A percentile compares a stretch with the other conserved stretches of the same genome.
Conservation (phyloP, 1,140 invertebrate genomes). For the Penaeus japonicus region DNA sequence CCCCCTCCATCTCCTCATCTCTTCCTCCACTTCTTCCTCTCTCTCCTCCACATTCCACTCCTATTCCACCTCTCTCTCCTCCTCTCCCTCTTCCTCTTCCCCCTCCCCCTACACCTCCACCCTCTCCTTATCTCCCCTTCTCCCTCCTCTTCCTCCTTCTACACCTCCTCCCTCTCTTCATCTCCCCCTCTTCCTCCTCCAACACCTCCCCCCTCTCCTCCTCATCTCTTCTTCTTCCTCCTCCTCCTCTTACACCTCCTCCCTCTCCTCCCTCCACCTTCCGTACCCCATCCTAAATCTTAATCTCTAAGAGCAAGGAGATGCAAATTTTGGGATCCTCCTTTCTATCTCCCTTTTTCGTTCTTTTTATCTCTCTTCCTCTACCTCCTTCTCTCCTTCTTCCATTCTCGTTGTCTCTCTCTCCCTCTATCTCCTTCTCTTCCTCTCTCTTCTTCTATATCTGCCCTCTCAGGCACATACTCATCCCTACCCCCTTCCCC, state of each 20-base stretch:
- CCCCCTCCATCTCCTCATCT: neutral
- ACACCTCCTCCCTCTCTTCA: neutral
- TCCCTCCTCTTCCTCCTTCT: neutral
- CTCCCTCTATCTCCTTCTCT: neutral
- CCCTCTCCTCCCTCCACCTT: too few relatives aligned
- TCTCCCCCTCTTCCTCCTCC: neutral
- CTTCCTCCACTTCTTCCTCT: too few relatives aligned
- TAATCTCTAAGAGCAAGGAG: too few relatives aligned
- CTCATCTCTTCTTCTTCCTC: neutral
- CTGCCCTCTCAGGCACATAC: neutral
- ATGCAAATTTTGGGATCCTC: too few relatives aligned
- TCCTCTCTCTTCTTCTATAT: neutral
- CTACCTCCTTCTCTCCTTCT: neutral
- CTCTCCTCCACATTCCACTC: too few relatives aligned
- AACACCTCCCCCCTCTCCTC: neutral
- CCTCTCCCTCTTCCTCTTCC: constrained; percentile 13
- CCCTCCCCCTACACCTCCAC: neutral
- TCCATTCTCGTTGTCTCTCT: neutral
- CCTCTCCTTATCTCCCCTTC: neutral
- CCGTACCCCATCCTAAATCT: too few relatives aligned
- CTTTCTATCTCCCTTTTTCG: neutral
- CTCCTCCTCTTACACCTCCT: too few relatives aligned
- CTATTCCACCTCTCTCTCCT: neutral
- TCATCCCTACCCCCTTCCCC: neutral
- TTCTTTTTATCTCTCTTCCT: neutral